phyloP scores from a whole-genome alignment of 2,888 invertebrate species.

The Xestia xanthographa region DNA sequence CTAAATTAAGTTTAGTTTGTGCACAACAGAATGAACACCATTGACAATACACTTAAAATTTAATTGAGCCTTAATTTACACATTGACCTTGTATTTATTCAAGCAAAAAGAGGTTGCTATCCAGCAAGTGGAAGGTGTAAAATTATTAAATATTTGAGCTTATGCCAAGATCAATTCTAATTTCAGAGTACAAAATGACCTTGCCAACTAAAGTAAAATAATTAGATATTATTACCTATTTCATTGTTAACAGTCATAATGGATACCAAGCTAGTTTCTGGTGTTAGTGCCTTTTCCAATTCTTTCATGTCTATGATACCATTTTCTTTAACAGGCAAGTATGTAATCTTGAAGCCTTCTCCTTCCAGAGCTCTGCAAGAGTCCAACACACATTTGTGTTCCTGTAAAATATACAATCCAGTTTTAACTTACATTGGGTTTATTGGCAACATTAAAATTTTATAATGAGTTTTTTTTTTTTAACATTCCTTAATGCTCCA shows the following conservation, averaged over 20 bases:
- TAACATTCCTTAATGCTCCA: background rate
- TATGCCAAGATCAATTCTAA: conserved; percentile 39
- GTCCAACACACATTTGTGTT: conserved; percentile 99
- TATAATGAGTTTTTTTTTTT: background rate
- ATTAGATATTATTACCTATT: conserved; percentile 92
- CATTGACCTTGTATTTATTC: conserved; percentile 20
- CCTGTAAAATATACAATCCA: conserved; percentile 89
- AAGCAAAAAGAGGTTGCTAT: conserved; percentile 22
- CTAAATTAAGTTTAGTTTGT: too few relatives aligned
- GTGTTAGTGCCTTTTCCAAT: conserved; percentile 95
- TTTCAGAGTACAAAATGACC: conserved; percentile 15
- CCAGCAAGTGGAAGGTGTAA: background rate
- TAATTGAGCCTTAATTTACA: conserved; percentile 7
- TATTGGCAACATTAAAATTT: background rate
- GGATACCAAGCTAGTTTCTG: conserved; percentile 98
- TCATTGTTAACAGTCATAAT: conserved; percentile 99
- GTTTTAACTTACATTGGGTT: background rate
- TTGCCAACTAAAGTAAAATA: conserved; percentile 34
- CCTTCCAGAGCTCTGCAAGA: conserved; percentile 98
- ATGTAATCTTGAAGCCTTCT: conserved; percentile 98
- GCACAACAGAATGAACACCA: too few relatives aligned
- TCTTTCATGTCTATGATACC: conserved; percentile 95
- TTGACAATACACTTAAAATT: background rate
- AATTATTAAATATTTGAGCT: conserved; percentile 18
- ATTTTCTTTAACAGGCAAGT: conserved; percentile 97